A percentile compares a stretch with the other conserved stretches of the same genome.
These are phyloP conservation scores for Diachasma alloeum DNA, from an alignment of 1,140 invertebrate species.

Conservation along the genomic window DNA sequence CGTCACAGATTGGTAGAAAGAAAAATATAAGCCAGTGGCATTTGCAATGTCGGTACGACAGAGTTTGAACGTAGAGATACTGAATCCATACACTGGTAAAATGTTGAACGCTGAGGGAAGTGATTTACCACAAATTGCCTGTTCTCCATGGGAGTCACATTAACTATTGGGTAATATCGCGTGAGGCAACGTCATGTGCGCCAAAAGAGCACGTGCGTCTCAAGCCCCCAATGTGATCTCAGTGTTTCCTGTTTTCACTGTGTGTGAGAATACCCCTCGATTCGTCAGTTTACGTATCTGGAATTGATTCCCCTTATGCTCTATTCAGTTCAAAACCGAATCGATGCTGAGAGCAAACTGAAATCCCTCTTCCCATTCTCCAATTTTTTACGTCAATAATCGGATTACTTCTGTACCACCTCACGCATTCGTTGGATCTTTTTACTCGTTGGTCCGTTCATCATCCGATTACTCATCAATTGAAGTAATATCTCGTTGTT, in stretches of 20 bases:
- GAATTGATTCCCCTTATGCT: not conserved
- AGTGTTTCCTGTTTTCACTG: not conserved
- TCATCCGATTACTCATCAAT: not conserved
- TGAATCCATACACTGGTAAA: not conserved
- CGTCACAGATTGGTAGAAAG: conserved; percentile 12
- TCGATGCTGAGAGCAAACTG: not conserved
- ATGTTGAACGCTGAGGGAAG: conserved; percentile 39
- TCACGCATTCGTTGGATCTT: not conserved
- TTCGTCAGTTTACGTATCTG: not conserved
- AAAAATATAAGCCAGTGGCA: not conserved
- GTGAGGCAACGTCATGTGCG: conserved; percentile 50
- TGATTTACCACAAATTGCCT: conserved; percentile 59
- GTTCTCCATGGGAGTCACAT: conserved; percentile 44
- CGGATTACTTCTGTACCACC: not conserved
- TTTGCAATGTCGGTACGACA: not conserved
- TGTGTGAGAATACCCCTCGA: not conserved
- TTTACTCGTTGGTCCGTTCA: not conserved
- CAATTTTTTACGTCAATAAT: not conserved
- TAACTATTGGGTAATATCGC: conserved; percentile 54
- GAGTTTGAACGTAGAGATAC: not conserved
- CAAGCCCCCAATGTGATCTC: conserved; percentile 29
- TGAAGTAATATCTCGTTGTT: not conserved
- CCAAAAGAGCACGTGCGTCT: conserved; percentile 50
- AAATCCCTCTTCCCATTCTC: not conserved
- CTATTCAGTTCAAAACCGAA: not conserved